phyloP scores from a whole-genome alignment of 1,140 invertebrate genomes.

The Geopemphigus sp. region DNA sequence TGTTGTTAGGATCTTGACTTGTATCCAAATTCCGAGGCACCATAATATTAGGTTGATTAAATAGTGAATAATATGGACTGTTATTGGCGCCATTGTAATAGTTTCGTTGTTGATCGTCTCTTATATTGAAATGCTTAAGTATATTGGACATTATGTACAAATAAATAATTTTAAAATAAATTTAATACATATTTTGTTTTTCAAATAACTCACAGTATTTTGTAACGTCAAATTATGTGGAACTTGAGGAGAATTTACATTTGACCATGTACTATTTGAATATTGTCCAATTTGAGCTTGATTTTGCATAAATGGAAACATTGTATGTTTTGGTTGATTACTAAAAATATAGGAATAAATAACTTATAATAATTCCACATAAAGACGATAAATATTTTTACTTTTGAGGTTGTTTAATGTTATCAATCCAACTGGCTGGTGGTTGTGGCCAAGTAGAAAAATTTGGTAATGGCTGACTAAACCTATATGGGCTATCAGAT shows the following conservation, averaged over 20 bases:
- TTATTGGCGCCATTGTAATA: slow-evolving; percentile 29
- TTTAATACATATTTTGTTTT: background rate
- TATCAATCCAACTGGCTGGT: slow-evolving; percentile 36
- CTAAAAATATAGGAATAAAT: slow-evolving; percentile 3
- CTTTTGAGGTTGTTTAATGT: slow-evolving; percentile 42
- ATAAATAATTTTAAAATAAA: background rate
- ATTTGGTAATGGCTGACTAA: slow-evolving; percentile 35
- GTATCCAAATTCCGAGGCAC: slow-evolving; percentile 34
- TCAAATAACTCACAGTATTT: slow-evolving; percentile 32
- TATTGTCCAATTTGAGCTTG: slow-evolving; percentile 36
- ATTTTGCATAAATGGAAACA: slow-evolving; percentile 46
- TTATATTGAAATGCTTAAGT: slow-evolving; percentile 36
- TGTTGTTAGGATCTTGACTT: slow-evolving; percentile 21
- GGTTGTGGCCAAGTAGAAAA: slow-evolving; percentile 37
- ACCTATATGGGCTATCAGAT: background rate
- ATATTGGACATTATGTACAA: background rate
- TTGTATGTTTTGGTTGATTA: slow-evolving; percentile 28
- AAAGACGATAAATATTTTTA: background rate
- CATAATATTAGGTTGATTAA: slow-evolving; percentile 47
- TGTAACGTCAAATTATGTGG: slow-evolving; percentile 16
- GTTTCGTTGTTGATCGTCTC: slow-evolving; percentile 45
- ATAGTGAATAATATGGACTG: slow-evolving; percentile 45
- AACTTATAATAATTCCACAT: background rate
- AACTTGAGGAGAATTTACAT: slow-evolving; percentile 32
- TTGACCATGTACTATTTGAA: slow-evolving; percentile 31